Percentiles rank a stretch among this genome's conserved stretches.
phyloP scores from a whole-genome alignment of 2,797 vertebrate species.

The Melanotaenia trifasciata region DNA sequence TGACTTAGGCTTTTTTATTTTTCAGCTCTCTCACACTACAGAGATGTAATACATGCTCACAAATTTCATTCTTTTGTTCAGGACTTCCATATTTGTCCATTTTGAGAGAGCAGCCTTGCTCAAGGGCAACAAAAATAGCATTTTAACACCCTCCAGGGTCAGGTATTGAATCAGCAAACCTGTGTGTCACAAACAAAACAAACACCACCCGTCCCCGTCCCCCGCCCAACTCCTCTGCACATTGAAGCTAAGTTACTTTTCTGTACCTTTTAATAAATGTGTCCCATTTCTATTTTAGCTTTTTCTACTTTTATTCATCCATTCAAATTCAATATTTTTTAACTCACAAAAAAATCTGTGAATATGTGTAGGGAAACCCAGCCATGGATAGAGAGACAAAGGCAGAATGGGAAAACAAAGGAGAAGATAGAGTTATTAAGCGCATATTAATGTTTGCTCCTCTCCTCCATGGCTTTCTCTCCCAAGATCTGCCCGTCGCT shows the following conservation, averaged over 20 bases:
- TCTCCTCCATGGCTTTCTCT: constrained; percentile 61
- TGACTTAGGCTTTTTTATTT: not conserved
- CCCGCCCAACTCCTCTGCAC: not conserved
- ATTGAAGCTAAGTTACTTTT: not conserved
- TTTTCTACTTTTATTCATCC: constrained; percentile 43
- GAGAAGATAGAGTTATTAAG: constrained; percentile 67
- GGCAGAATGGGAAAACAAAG: constrained; percentile 39
- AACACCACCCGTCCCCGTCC: not conserved
- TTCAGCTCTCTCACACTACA: not conserved
- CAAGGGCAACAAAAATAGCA: not conserved
- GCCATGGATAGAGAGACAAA: constrained; percentile 33
- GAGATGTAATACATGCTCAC: not conserved
- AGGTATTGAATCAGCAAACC: not conserved
- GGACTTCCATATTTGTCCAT: not conserved
- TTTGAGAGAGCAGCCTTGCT: not conserved
- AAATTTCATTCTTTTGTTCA: not conserved
- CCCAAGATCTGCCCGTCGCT: constrained; percentile 62
- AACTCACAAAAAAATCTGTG: constrained; percentile 27
- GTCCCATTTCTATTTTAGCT: not conserved
- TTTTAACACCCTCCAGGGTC: not conserved
- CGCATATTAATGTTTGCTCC: constrained; percentile 79
- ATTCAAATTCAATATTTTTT: constrained; percentile 51
- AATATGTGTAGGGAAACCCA: constrained; percentile 15
- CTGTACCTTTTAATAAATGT: constrained; percentile 1
- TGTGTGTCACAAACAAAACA: not conserved